These are phyloP conservation scores for Euspilapteryx auroguttella DNA, from an alignment of 2,888 invertebrate species.

Conservation along the genomic window DNA sequence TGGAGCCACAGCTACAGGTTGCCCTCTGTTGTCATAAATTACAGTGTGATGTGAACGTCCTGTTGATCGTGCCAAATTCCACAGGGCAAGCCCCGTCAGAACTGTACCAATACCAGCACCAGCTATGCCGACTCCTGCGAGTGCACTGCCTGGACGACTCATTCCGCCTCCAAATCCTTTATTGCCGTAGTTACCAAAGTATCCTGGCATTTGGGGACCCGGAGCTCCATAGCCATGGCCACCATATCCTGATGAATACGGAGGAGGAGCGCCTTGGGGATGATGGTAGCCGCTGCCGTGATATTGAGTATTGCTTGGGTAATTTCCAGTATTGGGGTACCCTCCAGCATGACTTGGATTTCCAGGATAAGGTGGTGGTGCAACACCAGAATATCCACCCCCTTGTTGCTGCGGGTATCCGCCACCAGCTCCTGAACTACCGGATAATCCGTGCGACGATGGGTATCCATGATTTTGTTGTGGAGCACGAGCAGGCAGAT, in stretches of 20 bases:
- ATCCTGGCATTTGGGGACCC: conserved; percentile 36
- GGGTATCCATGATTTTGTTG: no score
- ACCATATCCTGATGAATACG: conserved; percentile 23
- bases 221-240: conserved; percentile 13
- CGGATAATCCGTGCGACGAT: no score
- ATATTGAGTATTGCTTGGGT: conserved; percentile 13
- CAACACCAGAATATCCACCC: conserved; percentile 2
- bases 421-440: no score
- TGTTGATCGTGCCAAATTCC: conserved; percentile 52
- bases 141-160: conserved; percentile 28
- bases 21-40: conserved; percentile 47
- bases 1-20: conserved; percentile 43
- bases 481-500: no score
- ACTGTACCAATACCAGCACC: conserved; percentile 50
- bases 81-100: conserved; percentile 47
- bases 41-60: conserved; percentile 41
- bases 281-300: conserved; percentile 28
- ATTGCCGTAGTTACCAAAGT: conserved; percentile 35
- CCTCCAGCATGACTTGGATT: background rate
- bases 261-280: conserved; percentile 32
- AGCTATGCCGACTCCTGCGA: conserved; percentile 43
- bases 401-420: background rate
- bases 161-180: conserved; percentile 29
- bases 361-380: conserved; percentile 8
- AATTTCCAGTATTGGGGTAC: conserved; percentile 2